Conservation (phyloP, 64 coral and sea anemone genomes). For the Montipora foliosa region DNA sequence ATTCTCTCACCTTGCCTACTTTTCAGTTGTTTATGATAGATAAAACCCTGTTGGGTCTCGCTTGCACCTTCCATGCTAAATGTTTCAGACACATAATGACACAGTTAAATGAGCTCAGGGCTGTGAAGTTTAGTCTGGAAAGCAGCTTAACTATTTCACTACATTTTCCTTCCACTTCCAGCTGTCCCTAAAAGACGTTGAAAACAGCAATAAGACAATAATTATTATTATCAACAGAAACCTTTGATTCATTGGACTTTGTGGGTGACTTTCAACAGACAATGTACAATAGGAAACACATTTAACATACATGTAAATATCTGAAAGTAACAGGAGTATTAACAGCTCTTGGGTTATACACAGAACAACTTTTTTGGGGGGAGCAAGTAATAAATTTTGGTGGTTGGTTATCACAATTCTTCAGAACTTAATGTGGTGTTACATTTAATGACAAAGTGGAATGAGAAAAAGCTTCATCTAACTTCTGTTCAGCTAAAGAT, state of each 20-base stretch:
- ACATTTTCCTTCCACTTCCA: background rate
- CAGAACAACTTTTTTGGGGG: background rate
- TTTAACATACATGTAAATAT: background rate
- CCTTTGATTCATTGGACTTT: background rate
- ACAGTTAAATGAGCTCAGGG: background rate
- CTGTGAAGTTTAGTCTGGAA: background rate
- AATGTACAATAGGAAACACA: background rate
- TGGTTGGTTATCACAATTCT: background rate
- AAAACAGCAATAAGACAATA: conserved; percentile 2
- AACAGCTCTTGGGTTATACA: background rate
- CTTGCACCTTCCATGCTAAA: background rate
- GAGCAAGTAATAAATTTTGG: background rate
- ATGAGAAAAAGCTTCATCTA: background rate
- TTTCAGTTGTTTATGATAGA: background rate
- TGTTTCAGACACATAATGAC: background rate
- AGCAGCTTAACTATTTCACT: conserved; percentile 4
- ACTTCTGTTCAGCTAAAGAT: background rate
- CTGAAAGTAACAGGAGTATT: background rate
- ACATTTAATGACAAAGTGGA: background rate
- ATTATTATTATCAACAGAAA: conserved; percentile 1
- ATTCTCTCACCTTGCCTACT: background rate
- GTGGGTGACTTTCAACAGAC: background rate
- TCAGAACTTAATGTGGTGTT: background rate
- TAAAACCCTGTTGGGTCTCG: background rate
- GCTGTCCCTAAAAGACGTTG: background rate